Evolutionary conservation across 1,140 invertebrate genomes (phyloP).

Genomic region (Glomeris maerens): DNA sequence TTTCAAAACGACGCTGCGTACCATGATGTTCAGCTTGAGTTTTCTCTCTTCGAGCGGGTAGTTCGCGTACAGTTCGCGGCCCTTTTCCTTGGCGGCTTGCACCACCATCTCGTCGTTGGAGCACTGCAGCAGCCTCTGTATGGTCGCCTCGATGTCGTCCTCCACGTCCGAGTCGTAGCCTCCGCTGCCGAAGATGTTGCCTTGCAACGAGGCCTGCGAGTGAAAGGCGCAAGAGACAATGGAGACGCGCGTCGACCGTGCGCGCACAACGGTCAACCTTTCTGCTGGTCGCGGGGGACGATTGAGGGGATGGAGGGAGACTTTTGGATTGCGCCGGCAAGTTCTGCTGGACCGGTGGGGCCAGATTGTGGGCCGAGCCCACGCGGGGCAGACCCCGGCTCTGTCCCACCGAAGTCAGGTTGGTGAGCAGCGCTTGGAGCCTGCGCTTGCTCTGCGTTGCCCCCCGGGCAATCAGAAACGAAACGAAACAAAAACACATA

Average conservation of each 20-base stretch:
- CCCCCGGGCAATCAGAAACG: too few relatives aligned
- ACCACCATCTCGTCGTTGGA: constrained; percentile 54
- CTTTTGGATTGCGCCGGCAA: constrained; percentile 44
- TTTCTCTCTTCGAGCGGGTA: constrained; percentile 22
- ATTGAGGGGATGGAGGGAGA: constrained; percentile 60
- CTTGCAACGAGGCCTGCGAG: constrained; percentile 26
- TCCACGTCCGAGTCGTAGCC: constrained; percentile 19
- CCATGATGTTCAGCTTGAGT: constrained; percentile 30
- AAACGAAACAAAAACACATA: too few relatives aligned
- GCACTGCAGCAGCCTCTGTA: constrained; percentile 28
- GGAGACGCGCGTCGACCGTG: background rate
- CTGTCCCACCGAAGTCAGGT: constrained; percentile 28
- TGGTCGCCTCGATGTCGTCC: constrained; percentile 27
- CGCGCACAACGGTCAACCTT: too few relatives aligned
- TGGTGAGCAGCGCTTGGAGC: constrained; percentile 29
- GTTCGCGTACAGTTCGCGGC: constrained; percentile 51
- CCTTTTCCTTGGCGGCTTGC: constrained; percentile 59
- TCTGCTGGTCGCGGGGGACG: constrained; percentile 42
- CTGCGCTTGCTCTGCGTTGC: constrained; percentile 16
- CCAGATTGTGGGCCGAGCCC: constrained; percentile 43
- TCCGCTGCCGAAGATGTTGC: constrained; percentile 19
- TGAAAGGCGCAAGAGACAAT: too few relatives aligned
- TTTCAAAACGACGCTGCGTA: too few relatives aligned
- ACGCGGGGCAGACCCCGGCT: constrained; percentile 37
- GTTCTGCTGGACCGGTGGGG: constrained; percentile 30